Percentiles rank a stretch among this genome's conserved stretches.
Evolutionary conservation across 1,140 invertebrate species (phyloP).

Genomic region (Drosophila ohnishii): DNA sequence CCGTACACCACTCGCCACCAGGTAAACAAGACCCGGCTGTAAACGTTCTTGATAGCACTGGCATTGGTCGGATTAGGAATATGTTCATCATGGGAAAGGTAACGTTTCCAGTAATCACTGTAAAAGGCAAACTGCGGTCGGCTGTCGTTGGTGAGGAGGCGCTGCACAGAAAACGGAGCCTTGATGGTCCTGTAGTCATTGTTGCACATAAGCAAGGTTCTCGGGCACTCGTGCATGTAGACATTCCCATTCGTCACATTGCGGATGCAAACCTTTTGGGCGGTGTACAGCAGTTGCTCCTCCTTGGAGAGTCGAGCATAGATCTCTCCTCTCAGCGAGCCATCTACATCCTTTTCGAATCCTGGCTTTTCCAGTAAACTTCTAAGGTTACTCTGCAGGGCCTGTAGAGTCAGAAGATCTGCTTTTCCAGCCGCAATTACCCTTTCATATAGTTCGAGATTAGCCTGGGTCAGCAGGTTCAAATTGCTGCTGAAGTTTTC

Average conservation of each 20-base stretch:
- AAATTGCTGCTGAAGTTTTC: conserved; percentile 47
- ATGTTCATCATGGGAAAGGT: background rate
- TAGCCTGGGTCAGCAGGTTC: conserved; percentile 45
- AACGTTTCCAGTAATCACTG: conserved; percentile 57
- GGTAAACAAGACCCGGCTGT: conserved; percentile 32
- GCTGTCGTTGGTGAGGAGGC: conserved; percentile 29
- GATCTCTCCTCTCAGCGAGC: conserved; percentile 19
- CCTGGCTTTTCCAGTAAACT: conserved; percentile 31
- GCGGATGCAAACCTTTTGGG: conserved; percentile 61
- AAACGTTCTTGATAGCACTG: conserved; percentile 61
- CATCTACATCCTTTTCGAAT: conserved; percentile 39
- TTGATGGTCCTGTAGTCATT: conserved; percentile 52
- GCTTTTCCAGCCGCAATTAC: conserved; percentile 4
- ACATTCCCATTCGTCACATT: conserved; percentile 44
- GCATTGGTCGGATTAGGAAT: conserved; percentile 23
- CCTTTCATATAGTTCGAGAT: conserved; percentile 45
- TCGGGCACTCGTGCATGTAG: conserved; percentile 69
- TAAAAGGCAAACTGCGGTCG: conserved; percentile 50
- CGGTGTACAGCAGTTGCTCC: conserved; percentile 53
- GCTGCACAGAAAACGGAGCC: conserved; percentile 53
- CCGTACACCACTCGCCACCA: conserved; percentile 53
- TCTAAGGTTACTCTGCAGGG: conserved; percentile 37
- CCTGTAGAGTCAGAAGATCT: conserved; percentile 4
- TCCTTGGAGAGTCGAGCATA: conserved; percentile 43
- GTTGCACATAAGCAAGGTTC: conserved; percentile 66